Evolutionary conservation across 2,888 invertebrate genomes (phyloP), one percentile per base, ranked within the genome.

Genomic region (Panzeria rudis): DNA sequence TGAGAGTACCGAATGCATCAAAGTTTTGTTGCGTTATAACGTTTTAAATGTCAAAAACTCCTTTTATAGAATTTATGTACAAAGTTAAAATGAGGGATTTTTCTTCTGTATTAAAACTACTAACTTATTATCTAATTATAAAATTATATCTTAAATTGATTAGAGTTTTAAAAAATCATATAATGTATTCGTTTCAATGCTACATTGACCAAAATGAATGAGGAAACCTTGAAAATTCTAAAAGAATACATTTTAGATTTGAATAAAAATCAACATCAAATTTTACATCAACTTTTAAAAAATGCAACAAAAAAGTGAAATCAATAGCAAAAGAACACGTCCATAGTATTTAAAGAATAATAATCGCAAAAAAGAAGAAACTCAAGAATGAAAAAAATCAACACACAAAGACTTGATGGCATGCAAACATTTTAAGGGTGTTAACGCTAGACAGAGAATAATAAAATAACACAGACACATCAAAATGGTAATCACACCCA

Each of bases 381-480:
- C n/a, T n/a, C n/a, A 32, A 41, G 9, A 41, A 29, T 4, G 5
- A 29, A 29, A 29, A 29, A 29, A 4, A 29, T 29, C 11, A 2
- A 41, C 13, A 44, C 20, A 6, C 7, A 54, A 61, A 62, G n/a
- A 29, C 20, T 8, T 62, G 61, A 6, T 50, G 61, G 1, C 61
- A 69, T 61, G 50, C 11, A 38, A 68, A 59, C 56, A 29, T 41
- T 78, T 80, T 50, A 6, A n/a, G 75, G 85, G 75, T 52, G 85
- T 81, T 23, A 32, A 62, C 76, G 35, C 73, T 44, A 85, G 82
- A 82, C 82, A 11, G 25, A 9, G 71, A 82, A 82, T 38, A 79
- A 85, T 75, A 59, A 62, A 59, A 62, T 52, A 62, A 29, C 20
- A 23, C 78, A 79, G 66, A 59, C 71, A 73, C 56, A 73, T 69